A percentile compares a stretch with the other conserved stretches of the same genome.
These are phyloP conservation scores for Lepidurus couesii DNA, from an alignment of 1,140 invertebrate species.

Conservation along the genomic window DNA sequence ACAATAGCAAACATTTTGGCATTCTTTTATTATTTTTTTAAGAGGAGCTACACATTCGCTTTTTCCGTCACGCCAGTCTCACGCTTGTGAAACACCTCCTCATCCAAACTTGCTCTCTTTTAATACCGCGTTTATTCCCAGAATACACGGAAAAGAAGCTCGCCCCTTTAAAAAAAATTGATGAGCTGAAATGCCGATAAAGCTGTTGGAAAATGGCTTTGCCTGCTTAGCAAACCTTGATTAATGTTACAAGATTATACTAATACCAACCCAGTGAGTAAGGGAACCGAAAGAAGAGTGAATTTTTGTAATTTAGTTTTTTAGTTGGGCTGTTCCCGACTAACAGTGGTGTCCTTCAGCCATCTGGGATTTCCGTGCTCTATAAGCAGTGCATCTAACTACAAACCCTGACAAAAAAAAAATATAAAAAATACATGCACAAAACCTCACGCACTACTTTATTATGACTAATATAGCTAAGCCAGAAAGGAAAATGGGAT, in stretches of 20 bases:
- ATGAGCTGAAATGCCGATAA: not conserved
- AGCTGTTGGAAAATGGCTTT: slow-evolving; percentile 5
- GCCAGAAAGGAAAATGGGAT: too few relatives aligned
- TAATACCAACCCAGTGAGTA: not conserved
- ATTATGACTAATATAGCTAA: too few relatives aligned
- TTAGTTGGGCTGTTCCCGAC: not conserved
- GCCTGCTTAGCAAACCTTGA: slow-evolving; percentile 13
- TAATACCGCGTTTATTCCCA: not conserved
- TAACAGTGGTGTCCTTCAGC: not conserved
- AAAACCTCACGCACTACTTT: too few relatives aligned
- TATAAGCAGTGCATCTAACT: not conserved
- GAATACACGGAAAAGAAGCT: not conserved
- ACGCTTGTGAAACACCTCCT: not conserved
- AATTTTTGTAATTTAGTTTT: not conserved
- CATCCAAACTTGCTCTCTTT: not conserved
- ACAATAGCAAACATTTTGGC: not conserved
- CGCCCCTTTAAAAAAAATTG: not conserved
- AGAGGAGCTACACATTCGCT: not conserved
- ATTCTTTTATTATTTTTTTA: not conserved
- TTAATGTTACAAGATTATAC: slow-evolving; percentile 18
- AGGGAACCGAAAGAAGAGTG: not conserved
- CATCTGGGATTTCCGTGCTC: not conserved
- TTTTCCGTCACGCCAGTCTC: slow-evolving; percentile 5
- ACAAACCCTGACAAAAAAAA: not conserved
- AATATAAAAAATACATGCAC: too few relatives aligned